A percentile compares a stretch with the other conserved stretches of the same genome.
phyloP scores from a whole-genome alignment of 1,140 invertebrate species.

The Pogonognathellus flavescens region DNA sequence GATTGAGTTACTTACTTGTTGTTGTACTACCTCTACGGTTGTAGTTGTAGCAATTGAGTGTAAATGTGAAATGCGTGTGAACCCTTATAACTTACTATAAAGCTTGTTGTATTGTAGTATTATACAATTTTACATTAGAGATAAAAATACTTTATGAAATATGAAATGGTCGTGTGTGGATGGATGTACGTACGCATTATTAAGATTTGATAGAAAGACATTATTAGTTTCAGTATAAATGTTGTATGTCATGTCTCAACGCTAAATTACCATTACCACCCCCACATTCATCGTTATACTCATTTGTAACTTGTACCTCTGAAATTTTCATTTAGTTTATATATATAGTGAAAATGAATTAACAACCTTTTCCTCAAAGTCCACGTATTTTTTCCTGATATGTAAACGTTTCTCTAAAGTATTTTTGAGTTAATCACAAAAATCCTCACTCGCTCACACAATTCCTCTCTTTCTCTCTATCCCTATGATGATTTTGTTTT shows the following conservation, averaged over 20 bases:
- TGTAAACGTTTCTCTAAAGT: background rate
- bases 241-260: background rate
- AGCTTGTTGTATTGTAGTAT: too few relatives aligned
- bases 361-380: background rate
- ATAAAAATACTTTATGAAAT: too few relatives aligned
- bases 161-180: too few relatives aligned
- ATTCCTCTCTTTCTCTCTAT: background rate
- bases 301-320: background rate
- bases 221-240: background rate
- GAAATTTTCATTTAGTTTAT: background rate
- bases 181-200: background rate
- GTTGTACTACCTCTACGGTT: too few relatives aligned
- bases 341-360: constrained; percentile 10
- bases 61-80: too few relatives aligned
- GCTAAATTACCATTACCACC: background rate
- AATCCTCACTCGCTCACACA: background rate
- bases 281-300: background rate
- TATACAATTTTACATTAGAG: too few relatives aligned
- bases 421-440: background rate
- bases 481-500: too few relatives aligned
- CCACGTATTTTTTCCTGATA: too few relatives aligned
- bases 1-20: too few relatives aligned
- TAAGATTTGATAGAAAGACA: constrained; percentile 39
- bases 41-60: too few relatives aligned
- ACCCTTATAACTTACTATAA: too few relatives aligned